Percentiles rank a stretch among this genome's conserved stretches.
Evolutionary conservation across 2,888 invertebrate species (phyloP).

Genomic region (Odontocolon sp.): DNA sequence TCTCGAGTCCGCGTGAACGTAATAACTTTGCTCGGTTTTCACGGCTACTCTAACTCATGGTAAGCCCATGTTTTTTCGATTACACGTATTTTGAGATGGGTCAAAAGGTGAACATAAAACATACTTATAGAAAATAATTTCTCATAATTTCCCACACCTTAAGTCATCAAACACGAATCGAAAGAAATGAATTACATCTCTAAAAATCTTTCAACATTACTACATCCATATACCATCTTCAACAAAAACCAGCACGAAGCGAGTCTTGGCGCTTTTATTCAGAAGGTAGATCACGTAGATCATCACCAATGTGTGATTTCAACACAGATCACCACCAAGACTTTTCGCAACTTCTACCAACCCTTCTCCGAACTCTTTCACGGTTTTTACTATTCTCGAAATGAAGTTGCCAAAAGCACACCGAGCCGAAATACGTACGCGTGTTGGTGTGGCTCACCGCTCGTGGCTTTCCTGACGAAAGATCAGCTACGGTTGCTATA

Average conservation of each 20-base stretch:
- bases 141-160: no score
- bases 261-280: not conserved
- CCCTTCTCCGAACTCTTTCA: not conserved
- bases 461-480: conserved; percentile 54
- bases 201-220: no score
- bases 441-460: conserved; percentile 37
- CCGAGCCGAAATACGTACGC: conserved; percentile 49
- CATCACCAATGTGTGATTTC: not conserved
- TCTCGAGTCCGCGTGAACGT: conserved; percentile 57
- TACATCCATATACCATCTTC: no score
- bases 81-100: no score
- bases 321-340: conserved; percentile 19
- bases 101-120: no score
- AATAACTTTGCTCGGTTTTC: conserved; percentile 74
- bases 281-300: conserved; percentile 19
- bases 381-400: conserved; percentile 70
- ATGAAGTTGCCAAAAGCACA: conserved; percentile 78
- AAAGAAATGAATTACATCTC: no score
- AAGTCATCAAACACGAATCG: no score
- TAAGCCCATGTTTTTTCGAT: not conserved
- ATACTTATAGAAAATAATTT: no score
- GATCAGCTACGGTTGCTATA: conserved; percentile 18
- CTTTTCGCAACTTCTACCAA: conserved; percentile 19
- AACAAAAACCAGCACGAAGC: no score
- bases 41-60: not conserved